Base-by-base conservation (phyloP, 2,797 vertebrate species). In the Cyprinella venusta region DNA sequence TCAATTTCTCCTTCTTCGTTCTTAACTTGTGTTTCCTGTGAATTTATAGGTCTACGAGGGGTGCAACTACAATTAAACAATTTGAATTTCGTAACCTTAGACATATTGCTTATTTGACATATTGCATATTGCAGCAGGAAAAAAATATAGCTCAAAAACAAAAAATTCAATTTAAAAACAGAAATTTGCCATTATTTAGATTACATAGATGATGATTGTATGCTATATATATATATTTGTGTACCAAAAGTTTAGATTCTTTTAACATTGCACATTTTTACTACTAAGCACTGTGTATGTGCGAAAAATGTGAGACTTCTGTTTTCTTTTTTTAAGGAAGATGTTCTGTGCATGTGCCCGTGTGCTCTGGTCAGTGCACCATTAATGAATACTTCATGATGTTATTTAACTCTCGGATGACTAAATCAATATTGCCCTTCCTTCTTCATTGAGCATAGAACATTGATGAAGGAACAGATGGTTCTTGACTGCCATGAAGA, bases 331-430 rank as follows among this genome's bases (percentile, higher is more conserved):
- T 64, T 42, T 45, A 80, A 63, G 33, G 26, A 79, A 67, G 26
- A 52, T 80, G 83, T 67, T 30, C 26, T 75, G 48, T 36, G 56
- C 45, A 61, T 67, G 56, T 76, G 67, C 82, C 40, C 0, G 13
- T 52, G 21, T 84, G 67, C 64, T 70, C 82, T 69, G 79, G 76
- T 81, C 81, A 81, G 74, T 84, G 77, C 52, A 81, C 52, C 50
- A 40, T 81, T 86, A 85, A 86, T 88, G 83, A 88, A 86, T 86
- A 85, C 87, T 88, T 86, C 68, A 88, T 88, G 85, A 88, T 88
- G 83, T 85, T 88, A 85, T 85, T 85, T 88, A 86, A 88, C 83
- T 88, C 81, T 82, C 81, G 38, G 77, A 83, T 74, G 80, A 83
- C 83, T 83, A 75, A 86, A 88, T 88, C 87, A 78, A 88, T 88